Base-by-base conservation (phyloP, 1,140 invertebrate species). In the Aphis gossypii region DNA sequence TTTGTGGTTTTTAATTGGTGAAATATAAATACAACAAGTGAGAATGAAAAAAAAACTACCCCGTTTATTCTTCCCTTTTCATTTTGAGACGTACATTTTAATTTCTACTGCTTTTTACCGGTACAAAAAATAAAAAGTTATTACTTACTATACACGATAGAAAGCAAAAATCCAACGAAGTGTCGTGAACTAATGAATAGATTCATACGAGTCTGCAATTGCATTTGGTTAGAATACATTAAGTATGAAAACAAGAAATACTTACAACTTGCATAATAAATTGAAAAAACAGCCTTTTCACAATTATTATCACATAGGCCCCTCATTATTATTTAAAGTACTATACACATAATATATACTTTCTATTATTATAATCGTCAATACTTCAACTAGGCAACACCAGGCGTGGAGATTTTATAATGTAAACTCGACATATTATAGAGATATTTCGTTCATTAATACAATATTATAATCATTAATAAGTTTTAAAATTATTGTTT, bases 1-100 rank as follows among this genome's bases (percentile, higher is more conserved):
- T 38, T 68, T 82, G 35, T 20, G n/a, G 41, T 92, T 76, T 92
- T 92, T 82, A 92, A 92, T 92, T 92, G 60, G 90, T 92, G 90
- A 92, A 92, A 51, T 92, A 76, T 92, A 48, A 92, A 92, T 9
- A 76, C 90, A 76, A 68, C 35, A 14, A 90, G 88, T 30, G 88
- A 90, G 54, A 60, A 60, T 90, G 51, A 23, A 21, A 30, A 60
- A 56, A n/a, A 76, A n/a, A 46, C 90, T 18, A 44, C 38, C 35
- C 41, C 30, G 35, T 84, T 41, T 90, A 60, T 60, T 68, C 54
- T 60, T 60, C 56, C 21, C 56, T 76, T 91, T 46, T 46, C 54
- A 76, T 76, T 76, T 44, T 56, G 56, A 91, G 38, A 68, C 44
- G 56, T n/a, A 41, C 30, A 56, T 76, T 76, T 92, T 92, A 92